Evolutionary conservation across 2,113 vertebrate species (phyloP), one percentile per base, ranked within the genome.

Genomic region (Saguinus midas): DNA sequence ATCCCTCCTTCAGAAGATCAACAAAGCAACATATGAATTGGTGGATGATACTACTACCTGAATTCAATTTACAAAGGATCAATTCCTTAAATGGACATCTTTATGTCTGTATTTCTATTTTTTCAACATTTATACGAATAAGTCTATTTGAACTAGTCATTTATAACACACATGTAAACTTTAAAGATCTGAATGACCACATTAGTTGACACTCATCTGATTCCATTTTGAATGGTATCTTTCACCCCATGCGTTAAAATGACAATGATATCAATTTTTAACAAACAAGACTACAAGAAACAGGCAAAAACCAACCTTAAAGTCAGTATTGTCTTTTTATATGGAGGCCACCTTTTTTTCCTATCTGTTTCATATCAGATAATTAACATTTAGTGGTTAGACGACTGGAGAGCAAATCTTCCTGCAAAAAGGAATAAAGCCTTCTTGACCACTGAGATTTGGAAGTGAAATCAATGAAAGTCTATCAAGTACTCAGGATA

Each of bases 401-500:
- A 87, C 84, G 96, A 93, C 70, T 78, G 50, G 43, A 86, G 85
- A 91, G 35, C 93, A 90, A 97, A 94, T 93, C 94, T 84, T 90
- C 94, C 96, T 89, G 90, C 25, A 27, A 94, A 92, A 96, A 83
- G 86, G 81, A 91, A 92, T 12, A 72, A 58, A 88, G 87, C 48
- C 68, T 87, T 91, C 64, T 82, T 94, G 84, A 82, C 76, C 93
- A 82, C 37, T 57, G 94, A 80, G 68, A 94, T 37, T 79, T 76
- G 87, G 89, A 93, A 68, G 48, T 48, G 37, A 81, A 91, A 58
- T 99, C 98, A 99, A 91, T 98, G 99, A 94, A 99, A 99, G 97
- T 99, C 99, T 95, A 99, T 99, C 95, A 99, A 98, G 98, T 99
- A 99, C 96, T 99, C 99, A 0, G 99, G 99, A 94, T 99, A 99